Conservation (phyloP, 2,113 vertebrate species). For the Dasyornis broadbenti region DNA sequence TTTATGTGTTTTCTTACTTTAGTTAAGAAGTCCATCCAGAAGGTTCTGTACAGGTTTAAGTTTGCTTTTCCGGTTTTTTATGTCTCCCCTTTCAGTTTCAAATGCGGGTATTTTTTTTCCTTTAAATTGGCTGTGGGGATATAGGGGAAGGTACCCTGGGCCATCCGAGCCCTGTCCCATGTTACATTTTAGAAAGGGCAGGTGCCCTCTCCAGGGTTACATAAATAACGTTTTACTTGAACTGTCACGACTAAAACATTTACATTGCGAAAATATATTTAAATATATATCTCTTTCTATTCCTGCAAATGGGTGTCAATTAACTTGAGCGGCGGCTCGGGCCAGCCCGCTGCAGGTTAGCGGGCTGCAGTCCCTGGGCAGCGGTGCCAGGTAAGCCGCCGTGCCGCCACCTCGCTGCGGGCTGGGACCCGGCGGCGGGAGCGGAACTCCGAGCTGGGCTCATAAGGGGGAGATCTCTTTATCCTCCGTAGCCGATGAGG, state of each 20-base stretch:
- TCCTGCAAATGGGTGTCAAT: not conserved
- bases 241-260: not conserved
- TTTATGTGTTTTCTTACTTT: not conserved
- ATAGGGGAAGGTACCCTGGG: not conserved
- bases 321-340: not conserved
- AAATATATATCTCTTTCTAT: not conserved
- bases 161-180: not conserved
- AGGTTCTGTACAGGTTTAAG: not conserved
- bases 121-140: not conserved
- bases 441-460: not conserved
- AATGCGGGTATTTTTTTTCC: not conserved
- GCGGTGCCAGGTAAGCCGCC: not conserved
- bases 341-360: not conserved
- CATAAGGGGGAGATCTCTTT: conserved; percentile 88
- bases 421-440: not conserved
- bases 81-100: not conserved
- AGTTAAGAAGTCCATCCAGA: conserved; percentile 1
- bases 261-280: not conserved
- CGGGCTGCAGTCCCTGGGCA: not conserved
- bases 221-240: conserved; percentile 9
- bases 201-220: not conserved
- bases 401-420: not conserved
- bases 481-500: conserved; percentile 86
- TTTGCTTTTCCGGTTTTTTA: not conserved
- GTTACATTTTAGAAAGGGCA: not conserved